Percentiles rank a stretch among this genome's conserved stretches.
These are phyloP conservation scores for Achatina immaculata DNA, from an alignment of 1,140 invertebrate species.

Conservation along the genomic window DNA sequence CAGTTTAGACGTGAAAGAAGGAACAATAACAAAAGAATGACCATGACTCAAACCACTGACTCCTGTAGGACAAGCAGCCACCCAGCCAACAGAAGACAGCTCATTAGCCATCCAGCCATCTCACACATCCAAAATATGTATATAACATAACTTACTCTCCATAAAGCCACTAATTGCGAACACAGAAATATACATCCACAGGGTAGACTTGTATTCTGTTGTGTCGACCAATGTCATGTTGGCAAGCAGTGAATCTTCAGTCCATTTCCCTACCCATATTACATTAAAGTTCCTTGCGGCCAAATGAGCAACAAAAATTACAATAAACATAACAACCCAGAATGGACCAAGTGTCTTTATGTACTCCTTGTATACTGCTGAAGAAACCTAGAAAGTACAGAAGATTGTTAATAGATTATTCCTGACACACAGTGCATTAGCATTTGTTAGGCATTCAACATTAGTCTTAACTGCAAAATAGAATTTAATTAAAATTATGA, in stretches of 20 bases:
- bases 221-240: slow-evolving; percentile 34
- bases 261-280: slow-evolving; percentile 47
- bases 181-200: neutral
- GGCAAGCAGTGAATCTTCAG: slow-evolving; percentile 49
- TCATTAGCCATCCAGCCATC: too few relatives aligned
- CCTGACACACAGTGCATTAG: too few relatives aligned
- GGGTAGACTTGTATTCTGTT: neutral
- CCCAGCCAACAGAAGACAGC: too few relatives aligned
- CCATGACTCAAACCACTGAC: too few relatives aligned
- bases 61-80: too few relatives aligned
- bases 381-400: neutral
- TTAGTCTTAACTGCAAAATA: too few relatives aligned
- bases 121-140: too few relatives aligned
- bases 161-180: neutral
- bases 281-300: neutral
- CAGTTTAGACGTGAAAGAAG: too few relatives aligned
- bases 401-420: too few relatives aligned
- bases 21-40: too few relatives aligned
- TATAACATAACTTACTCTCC: neutral
- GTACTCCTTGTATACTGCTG: slow-evolving; percentile 11
- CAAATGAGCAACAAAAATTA: neutral
- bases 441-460: too few relatives aligned
- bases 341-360: neutral
- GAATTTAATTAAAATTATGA: too few relatives aligned
- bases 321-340: neutral